Evolutionary conservation across 2,888 invertebrate species (phyloP), one percentile per base, ranked within the genome.

Genomic region (Hirtodrosophila cameraria): DNA sequence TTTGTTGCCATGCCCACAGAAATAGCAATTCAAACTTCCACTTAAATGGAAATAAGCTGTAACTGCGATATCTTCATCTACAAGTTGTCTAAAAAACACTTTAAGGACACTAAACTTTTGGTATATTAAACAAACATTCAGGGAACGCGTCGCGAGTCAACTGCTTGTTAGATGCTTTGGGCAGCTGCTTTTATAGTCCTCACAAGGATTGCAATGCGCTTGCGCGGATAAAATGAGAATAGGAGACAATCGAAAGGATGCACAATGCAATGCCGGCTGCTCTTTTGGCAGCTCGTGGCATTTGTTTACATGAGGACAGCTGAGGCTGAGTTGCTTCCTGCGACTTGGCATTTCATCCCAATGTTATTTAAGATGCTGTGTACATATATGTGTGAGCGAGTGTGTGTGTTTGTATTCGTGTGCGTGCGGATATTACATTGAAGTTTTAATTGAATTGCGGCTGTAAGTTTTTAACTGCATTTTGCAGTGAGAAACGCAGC

Each of bases 401-500:
- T 31, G 15, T 52, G 36, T 43, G 38, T 20, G 31, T 11, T 13
- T 23, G 42, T 33, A 13, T 30, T 30, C 52, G 30, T 36, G 53
- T 48, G 36, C 38, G 13, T 39, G 49, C 35, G 57, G 23, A 54
- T 55, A 43, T 68, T 52, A 65, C 74, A 80, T 77, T 75, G 74
- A 82, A 82, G 81, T 82, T 82, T 82, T 82, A 82, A 82, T 82
- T 82, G 85, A 82, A 82, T 82, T 82, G 82, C 77, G 82, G 82
- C 72, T 66, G 85, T 68, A 82, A 82, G 85, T 82, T 85, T 77
- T 80, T 77, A 83, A 78, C 84, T 83, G 78, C 81, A 78, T 80
- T 75, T 75, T 16, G 57, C 36, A 49, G 36, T 25, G 27, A 35
- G 55, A 33, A 38, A 25, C 33, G 25, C 48, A 5, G 42, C 41